These are phyloP conservation scores for Goniozus legneri DNA, from an alignment of 1,140 invertebrate genomes.

Conservation along the genomic window DNA sequence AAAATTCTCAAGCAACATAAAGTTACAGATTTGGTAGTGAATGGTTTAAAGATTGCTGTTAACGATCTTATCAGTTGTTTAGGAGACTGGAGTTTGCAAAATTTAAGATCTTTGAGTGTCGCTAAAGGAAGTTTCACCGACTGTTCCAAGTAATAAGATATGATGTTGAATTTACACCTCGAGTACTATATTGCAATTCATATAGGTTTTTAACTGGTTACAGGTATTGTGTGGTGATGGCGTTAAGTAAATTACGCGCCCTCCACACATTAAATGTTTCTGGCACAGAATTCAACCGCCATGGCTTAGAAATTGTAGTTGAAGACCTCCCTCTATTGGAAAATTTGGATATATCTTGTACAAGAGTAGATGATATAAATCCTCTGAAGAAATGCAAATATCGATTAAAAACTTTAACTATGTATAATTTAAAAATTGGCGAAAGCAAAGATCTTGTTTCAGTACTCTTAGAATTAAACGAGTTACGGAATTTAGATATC, in stretches of 20 bases:
- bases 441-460: slow-evolving; percentile 53
- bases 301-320: slow-evolving; percentile 66
- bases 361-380: slow-evolving; percentile 65
- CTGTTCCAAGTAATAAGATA: slow-evolving; percentile 47
- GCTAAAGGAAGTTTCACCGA: slow-evolving; percentile 65
- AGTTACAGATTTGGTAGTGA: slow-evolving; percentile 62
- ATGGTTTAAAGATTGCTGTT: slow-evolving; percentile 61
- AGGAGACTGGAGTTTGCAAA: slow-evolving; percentile 69
- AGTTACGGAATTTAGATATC: slow-evolving; percentile 64
- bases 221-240: slow-evolving; percentile 55
- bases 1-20: slow-evolving; percentile 67
- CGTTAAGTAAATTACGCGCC: slow-evolving; percentile 59
- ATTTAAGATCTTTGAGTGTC: slow-evolving; percentile 66
- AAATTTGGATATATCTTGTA: slow-evolving; percentile 69
- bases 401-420: slow-evolving; percentile 60
- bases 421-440: slow-evolving; percentile 64
- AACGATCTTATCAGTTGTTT: slow-evolving; percentile 69
- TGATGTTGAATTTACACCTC: background rate
- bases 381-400: slow-evolving; percentile 63
- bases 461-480: slow-evolving; percentile 59
- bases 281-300: slow-evolving; percentile 69
- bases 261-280: slow-evolving; percentile 69
- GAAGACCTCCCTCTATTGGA: slow-evolving; percentile 68
- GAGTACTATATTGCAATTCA: background rate
- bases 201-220: slow-evolving; percentile 16